Evolutionary conservation across 2,113 vertebrate species (phyloP).

Genomic region (Mobula hypostoma): DNA sequence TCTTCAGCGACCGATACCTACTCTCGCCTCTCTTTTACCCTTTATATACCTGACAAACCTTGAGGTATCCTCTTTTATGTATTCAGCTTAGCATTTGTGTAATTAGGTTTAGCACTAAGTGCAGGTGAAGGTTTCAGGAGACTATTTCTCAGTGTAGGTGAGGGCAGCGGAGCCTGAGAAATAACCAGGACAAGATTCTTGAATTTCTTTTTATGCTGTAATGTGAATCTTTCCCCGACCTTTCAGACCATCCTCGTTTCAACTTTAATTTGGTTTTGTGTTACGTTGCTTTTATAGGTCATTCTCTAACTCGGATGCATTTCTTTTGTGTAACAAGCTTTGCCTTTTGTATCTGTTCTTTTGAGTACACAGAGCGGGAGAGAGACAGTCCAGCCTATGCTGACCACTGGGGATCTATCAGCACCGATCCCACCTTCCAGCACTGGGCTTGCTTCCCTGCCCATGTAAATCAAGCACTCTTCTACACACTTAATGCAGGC

Average conservation of each 20-base stretch:
- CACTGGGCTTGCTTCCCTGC: no score
- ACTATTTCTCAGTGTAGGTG: background rate
- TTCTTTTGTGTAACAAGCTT: background rate
- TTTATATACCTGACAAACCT: no score
- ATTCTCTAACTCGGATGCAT: background rate
- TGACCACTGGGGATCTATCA: no score
- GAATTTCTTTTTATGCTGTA: background rate
- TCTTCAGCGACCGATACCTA: no score
- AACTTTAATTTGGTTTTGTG: background rate
- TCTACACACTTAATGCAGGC: no score
- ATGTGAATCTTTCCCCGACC: background rate
- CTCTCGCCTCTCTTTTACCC: no score
- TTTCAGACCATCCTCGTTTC: background rate
- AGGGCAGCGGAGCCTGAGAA: background rate
- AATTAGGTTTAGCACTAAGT: background rate
- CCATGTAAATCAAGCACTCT: no score
- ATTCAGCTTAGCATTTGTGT: no score
- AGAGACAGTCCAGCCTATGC: no score
- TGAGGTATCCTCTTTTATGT: no score
- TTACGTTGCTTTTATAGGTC: background rate
- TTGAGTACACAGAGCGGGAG: no score
- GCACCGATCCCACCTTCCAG: no score
- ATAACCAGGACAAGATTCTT: background rate
- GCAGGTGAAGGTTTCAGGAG: background rate
- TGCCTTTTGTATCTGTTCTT: background rate